Conservation (phyloP, 1,140 invertebrate genomes). For the Zaprionus camerounensis region DNA sequence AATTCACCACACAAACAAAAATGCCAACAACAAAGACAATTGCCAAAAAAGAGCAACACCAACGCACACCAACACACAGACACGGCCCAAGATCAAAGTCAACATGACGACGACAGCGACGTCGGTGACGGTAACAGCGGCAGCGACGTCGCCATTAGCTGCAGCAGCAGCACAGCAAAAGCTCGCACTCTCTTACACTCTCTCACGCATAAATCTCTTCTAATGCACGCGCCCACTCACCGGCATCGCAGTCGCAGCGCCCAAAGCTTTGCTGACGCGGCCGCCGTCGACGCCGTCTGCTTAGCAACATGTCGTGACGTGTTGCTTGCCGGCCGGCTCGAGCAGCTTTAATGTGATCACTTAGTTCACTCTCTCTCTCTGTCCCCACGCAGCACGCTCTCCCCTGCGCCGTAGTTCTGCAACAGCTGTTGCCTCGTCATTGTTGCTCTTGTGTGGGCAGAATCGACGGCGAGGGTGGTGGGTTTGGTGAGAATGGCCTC, state of each 20-base stretch:
- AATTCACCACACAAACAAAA: conserved; percentile 68
- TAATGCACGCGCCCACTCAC: conserved; percentile 49
- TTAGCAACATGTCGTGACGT: conserved; percentile 48
- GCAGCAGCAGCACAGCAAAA: conserved; percentile 34
- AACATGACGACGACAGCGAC: conserved; percentile 42
- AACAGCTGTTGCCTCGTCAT: conserved; percentile 40
- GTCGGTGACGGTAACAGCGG: conserved; percentile 6
- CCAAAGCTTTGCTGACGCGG: conserved; percentile 23
- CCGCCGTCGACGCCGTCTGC: conserved; percentile 2
- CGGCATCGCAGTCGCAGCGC: conserved; percentile 9
- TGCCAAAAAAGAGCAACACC: conserved; percentile 50
- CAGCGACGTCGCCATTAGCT: conserved; percentile 20
- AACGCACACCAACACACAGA: conserved; percentile 38
- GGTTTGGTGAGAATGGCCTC: neutral
- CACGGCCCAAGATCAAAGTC: conserved; percentile 74
- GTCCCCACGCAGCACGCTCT: neutral
- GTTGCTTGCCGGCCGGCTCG: conserved; percentile 33
- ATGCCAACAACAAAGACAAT: conserved; percentile 66
- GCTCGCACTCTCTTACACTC: conserved; percentile 26
- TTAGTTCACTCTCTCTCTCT: neutral
- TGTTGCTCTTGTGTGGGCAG: neutral
- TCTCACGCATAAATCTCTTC: conserved; percentile 60
- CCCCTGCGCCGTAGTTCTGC: neutral
- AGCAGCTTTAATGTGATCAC: neutral
- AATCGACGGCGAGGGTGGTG: neutral